Evolutionary conservation across 1,140 invertebrate genomes (phyloP), one percentile per base, ranked within the genome.

Genomic region (Archivesica marissinica): DNA sequence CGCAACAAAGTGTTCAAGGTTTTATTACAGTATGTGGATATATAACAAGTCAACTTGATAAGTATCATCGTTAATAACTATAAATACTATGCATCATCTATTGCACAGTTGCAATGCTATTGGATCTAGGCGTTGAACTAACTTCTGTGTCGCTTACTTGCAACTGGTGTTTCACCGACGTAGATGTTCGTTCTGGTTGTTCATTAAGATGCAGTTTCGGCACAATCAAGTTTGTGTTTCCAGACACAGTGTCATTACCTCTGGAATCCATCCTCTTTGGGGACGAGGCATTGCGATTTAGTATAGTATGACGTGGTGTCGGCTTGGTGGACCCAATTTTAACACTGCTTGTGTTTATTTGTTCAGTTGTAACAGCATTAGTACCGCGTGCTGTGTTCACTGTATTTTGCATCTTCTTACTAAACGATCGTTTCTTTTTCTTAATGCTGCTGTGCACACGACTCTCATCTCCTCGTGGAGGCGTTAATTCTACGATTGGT

Each of bases 391-490:
- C 25, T 2, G 28, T 38, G 4, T 64, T 17, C 1, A 64, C 38
- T 1, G 59, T 35, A 50, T 72, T 72, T 23, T 68, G 64, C 2
- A 64, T 64, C 28, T 72, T 72, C 11, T 72, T 44, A 11, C 23
- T 15, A 33, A 72, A 52, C 35, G 68, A 72, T 13, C 7, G 23
- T 72, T 72, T 72, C 68, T 72, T 72, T 33, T 72, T 72, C 25
- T 30, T 50, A 3, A 28, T 3, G n/a, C 38, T 4, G 15, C 35
- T 33, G 9, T 30, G 39, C 3, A 11, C 15, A 20, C 11, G n/a
- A 9, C 2, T 30, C 3, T 33, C 13, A 35, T 33, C n/a, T 2
- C 13, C 59, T 64, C 59, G 33, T 3, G 59, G 59, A 47, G 44
- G 50, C 2, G 3, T 20, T 13, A 50, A 25, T 47, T 47, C 68